These are phyloP conservation scores for Caracal caracal DNA, from an alignment of 2,113 vertebrate species.

Conservation along the genomic window DNA sequence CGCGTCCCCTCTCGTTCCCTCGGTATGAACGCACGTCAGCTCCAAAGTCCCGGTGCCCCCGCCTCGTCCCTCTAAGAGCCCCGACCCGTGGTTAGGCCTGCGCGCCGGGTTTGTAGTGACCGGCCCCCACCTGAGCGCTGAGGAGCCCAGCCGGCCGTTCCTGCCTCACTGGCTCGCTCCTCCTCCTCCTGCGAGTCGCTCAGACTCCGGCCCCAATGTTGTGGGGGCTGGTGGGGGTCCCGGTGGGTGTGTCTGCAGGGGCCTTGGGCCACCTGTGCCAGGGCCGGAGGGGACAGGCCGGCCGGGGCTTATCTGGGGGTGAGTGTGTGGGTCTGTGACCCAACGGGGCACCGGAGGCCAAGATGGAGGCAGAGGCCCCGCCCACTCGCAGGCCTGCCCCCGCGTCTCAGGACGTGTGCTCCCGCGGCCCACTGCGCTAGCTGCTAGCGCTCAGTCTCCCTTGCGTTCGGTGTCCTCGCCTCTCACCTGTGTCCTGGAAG, in stretches of 20 bases:
- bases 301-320: neutral
- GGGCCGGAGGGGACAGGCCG: neutral
- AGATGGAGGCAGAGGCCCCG: too few species aligned
- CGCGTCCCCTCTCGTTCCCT: neutral
- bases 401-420: neutral
- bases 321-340: neutral
- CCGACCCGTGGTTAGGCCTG: fast-evolving
- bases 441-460: too few species aligned
- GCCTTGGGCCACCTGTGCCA: too few species aligned
- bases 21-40: neutral
- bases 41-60: neutral
- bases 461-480: too few species aligned
- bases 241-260: neutral
- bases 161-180: neutral
- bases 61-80: neutral
- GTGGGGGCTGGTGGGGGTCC: neutral
- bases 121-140: fast-evolving
- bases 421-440: neutral
- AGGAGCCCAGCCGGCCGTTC: fast-evolving
- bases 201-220: neutral
- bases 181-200: neutral
- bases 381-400: too few species aligned
- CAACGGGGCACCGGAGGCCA: neutral
- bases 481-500: neutral
- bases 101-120: neutral